These are phyloP conservation scores for Allacma fusca DNA, from an alignment of 2,888 invertebrate genomes.

Conservation along the genomic window DNA sequence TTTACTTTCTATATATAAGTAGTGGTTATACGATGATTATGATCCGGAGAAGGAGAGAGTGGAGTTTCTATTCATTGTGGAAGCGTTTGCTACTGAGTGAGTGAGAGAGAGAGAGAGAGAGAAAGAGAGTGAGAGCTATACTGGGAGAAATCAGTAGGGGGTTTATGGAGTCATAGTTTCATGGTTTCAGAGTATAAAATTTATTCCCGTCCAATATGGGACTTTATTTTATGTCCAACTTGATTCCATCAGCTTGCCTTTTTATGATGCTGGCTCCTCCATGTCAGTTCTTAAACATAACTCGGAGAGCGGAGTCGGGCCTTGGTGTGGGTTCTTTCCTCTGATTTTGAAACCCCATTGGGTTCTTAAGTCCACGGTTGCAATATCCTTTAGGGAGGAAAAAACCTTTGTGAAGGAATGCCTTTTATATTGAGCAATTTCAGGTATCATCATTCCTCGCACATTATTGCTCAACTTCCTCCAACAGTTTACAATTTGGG, in stretches of 20 bases:
- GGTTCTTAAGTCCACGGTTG: neutral
- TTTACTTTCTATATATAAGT: neutral
- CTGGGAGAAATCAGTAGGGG: conserved; percentile 38
- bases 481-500: conserved; percentile 12
- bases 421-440: conserved; percentile 28
- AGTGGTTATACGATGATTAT: neutral
- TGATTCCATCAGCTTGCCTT: conserved; percentile 36
- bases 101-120: neutral
- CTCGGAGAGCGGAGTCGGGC: neutral
- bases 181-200: conserved; percentile 32
- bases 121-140: neutral
- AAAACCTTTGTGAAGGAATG: conserved; percentile 1
- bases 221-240: conserved; percentile 44
- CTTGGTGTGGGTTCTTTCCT: neutral
- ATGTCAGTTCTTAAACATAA: neutral
- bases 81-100: neutral
- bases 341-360: neutral
- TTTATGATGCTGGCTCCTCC: conserved; percentile 34
- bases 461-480: neutral
- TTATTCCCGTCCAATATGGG: conserved; percentile 45
- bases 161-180: conserved; percentile 39
- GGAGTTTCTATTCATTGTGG: neutral
- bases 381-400: conserved; percentile 8
- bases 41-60: neutral
- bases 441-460: conserved; percentile 30